Evolutionary conservation across 2,113 vertebrate genomes (phyloP).

Genomic region (Uria aalge): DNA sequence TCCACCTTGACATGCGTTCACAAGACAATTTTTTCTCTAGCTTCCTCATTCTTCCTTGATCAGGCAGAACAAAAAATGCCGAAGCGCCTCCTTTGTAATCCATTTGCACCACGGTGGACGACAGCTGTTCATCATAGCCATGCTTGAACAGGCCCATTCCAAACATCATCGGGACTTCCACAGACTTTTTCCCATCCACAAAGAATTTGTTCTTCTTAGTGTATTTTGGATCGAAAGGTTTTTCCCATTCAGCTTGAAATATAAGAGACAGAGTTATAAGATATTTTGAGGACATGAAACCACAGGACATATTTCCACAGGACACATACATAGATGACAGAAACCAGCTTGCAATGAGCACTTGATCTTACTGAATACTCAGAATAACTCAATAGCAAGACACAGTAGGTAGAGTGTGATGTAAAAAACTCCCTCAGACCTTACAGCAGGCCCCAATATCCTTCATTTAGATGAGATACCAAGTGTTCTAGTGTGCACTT

Average conservation of each 20-base stretch:
- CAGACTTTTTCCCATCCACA: slow-evolving; percentile 19
- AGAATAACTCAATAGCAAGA: not conserved
- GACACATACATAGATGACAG: not conserved
- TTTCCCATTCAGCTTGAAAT: slow-evolving; percentile 66
- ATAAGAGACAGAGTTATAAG: slow-evolving; percentile 23
- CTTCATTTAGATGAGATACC: not conserved
- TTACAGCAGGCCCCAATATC: not conserved
- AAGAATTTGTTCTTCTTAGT: slow-evolving; percentile 58
- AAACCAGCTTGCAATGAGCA: not conserved
- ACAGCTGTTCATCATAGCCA: slow-evolving; percentile 62
- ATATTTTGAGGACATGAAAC: slow-evolving; percentile 1
- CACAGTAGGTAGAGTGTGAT: not conserved
- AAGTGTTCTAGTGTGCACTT: not conserved
- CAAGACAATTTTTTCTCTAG: slow-evolving; percentile 72
- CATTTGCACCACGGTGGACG: slow-evolving; percentile 77
- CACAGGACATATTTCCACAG: not conserved
- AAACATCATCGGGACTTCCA: slow-evolving; percentile 62
- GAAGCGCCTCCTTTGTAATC: slow-evolving; percentile 85
- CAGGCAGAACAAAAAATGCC: slow-evolving; percentile 82
- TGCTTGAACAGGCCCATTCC: slow-evolving; percentile 52
- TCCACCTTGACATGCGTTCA: slow-evolving; percentile 38
- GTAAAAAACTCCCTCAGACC: not conserved
- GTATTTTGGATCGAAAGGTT: slow-evolving; percentile 52
- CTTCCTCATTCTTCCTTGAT: slow-evolving; percentile 75
- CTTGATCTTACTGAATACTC: not conserved